These are phyloP conservation scores for Romanogobio albipinnatus DNA, from an alignment of 2,113 vertebrate genomes.

Conservation along the genomic window DNA sequence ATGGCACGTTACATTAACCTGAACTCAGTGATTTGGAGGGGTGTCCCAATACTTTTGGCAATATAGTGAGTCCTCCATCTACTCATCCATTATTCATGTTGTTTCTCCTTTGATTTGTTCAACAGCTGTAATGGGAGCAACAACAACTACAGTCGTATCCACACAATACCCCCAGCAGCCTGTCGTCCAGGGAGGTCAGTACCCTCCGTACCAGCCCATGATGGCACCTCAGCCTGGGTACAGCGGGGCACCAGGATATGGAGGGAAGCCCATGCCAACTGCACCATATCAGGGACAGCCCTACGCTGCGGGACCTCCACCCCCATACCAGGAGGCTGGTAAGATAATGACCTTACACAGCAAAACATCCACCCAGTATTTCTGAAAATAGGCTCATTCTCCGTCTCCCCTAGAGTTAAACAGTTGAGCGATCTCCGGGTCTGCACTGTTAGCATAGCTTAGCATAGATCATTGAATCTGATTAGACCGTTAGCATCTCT, in stretches of 20 bases:
- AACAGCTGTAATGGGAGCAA: conserved; percentile 82
- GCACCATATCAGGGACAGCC: conserved; percentile 72
- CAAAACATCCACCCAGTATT: neutral
- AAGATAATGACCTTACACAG: conserved; percentile 46
- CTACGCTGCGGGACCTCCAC: conserved; percentile 80
- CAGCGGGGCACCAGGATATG: conserved; percentile 66
- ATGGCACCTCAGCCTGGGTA: conserved; percentile 78
- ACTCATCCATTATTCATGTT: neutral
- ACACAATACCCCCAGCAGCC: conserved; percentile 76
- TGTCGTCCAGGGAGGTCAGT: conserved; percentile 61
- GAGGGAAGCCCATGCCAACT: conserved; percentile 59
- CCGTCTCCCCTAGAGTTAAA: no score
- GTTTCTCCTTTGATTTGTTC: conserved; percentile 13
- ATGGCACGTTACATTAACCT: no score
- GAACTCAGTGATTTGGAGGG: no score
- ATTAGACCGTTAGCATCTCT: no score
- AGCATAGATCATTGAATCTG: no score
- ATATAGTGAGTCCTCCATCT: no score
- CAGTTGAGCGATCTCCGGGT: no score
- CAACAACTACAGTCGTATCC: conserved; percentile 80
- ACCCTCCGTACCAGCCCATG: conserved; percentile 84
- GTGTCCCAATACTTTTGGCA: no score
- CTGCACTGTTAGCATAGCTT: no score
- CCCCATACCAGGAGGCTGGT: conserved; percentile 86
- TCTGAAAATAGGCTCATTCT: no score